Evolutionary conservation across 2,888 invertebrate species (phyloP).

Genomic region (Idaea dimidiata): DNA sequence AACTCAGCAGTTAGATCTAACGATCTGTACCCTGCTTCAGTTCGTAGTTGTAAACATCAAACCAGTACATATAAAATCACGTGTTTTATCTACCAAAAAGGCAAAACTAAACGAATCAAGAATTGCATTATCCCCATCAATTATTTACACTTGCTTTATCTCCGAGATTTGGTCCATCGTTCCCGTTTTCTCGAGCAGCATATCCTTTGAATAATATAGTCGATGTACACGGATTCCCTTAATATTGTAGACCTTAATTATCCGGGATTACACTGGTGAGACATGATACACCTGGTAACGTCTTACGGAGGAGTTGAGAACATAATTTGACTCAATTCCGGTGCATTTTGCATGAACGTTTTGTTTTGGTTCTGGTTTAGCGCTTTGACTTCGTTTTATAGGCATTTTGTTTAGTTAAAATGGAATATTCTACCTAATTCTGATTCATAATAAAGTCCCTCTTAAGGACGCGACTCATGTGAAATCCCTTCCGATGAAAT

Average conservation of each 20-base stretch:
- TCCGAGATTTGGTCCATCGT: slow-evolving; percentile 35
- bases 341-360: slow-evolving; percentile 2
- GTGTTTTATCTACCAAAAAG: neutral
- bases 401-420: neutral
- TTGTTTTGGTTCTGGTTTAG: slow-evolving; percentile 2
- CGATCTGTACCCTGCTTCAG: too few species aligned
- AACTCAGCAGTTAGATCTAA: too few species aligned
- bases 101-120: slow-evolving; percentile 2
- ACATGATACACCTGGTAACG: slow-evolving; percentile 32
- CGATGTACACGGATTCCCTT: slow-evolving; percentile 37
- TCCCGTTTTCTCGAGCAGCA: slow-evolving; percentile 18
- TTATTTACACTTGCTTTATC: slow-evolving; percentile 31
- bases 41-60: neutral
- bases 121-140: slow-evolving; percentile 25
- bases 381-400: slow-evolving; percentile 4
- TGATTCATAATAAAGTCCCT: too few species aligned
- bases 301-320: slow-evolving; percentile 14
- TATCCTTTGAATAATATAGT: slow-evolving; percentile 50
- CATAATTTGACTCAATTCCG: neutral
- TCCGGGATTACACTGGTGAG: slow-evolving; percentile 39
- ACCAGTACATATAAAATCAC: neutral
- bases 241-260: slow-evolving; percentile 52
- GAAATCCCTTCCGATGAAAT: too few species aligned
- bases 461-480: too few species aligned
- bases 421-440: too few species aligned